Evolutionary conservation across 2,797 vertebrate species (phyloP).

Genomic region (Galaxias olidus): DNA sequence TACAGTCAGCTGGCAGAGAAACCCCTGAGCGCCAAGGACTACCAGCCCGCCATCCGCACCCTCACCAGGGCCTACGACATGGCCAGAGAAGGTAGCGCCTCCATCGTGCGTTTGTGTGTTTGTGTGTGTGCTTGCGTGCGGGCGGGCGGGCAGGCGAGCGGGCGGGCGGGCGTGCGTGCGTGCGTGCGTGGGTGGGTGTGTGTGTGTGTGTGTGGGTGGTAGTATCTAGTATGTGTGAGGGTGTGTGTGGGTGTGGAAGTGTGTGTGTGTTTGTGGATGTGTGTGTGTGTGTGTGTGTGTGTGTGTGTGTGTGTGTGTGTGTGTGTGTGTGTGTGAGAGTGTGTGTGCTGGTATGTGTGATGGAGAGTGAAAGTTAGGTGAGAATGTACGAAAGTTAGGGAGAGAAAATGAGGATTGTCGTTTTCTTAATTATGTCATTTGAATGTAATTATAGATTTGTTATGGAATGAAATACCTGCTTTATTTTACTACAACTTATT

Average conservation of each 20-base stretch:
- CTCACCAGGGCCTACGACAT: constrained; percentile 79
- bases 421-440: no score
- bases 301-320: background rate
- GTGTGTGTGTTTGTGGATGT: background rate
- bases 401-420: no score
- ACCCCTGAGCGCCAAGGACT: constrained; percentile 74
- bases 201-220: background rate
- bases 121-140: background rate
- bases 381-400: no score
- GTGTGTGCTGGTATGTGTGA: background rate
- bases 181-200: constrained; percentile 4
- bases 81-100: constrained; percentile 83
- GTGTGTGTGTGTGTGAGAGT: background rate
- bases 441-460: no score
- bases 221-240: constrained; percentile 9
- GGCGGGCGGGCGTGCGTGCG: constrained; percentile 9
- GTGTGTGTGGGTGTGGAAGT: background rate
- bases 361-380: no score
- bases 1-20: constrained; percentile 78
- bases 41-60: constrained; percentile 73
- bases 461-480: no score
- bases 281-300: background rate
- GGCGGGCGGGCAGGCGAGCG: background rate
- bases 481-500: no score
- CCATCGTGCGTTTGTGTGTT: background rate